Evolutionary conservation across 2,888 invertebrate genomes (phyloP), one percentile per base, ranked within the genome.

Genomic region (Anthrax anthrax): DNA sequence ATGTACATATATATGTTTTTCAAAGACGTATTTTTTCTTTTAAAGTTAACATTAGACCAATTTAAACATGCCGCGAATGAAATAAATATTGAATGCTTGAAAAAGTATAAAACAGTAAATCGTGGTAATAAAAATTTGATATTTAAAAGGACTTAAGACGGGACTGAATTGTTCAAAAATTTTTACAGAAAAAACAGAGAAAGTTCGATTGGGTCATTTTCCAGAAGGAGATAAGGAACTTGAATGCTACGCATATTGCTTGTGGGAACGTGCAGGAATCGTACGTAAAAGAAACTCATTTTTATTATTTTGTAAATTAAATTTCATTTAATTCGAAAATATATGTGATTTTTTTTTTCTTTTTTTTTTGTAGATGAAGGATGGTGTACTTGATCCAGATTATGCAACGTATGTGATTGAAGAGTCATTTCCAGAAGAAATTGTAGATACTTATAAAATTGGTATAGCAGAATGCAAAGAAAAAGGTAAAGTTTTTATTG

Each of bases 201-300:
- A 32, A 12, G 1, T 32, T 3, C 8, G 29, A 5, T 12, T 3
- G 9, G 12, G 12, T 12, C 8, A 12, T 9, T 32, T 32, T 12
- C 29, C 9, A 32, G 13, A 32, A 12, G 58, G 60, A 29, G 59
- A 59, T 32, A 61, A 60, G 53, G 61, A 62, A 46, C 47, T 62
- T 44, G 65, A 73, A 61, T 76, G 76, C 50, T 76, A 74, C 51
- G 63, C 72, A 44, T 66, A 67, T 50, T 76, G 76, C 51, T 47
- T 71, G 9, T 46, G 74, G 49, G 65, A 65, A 50, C 68, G 69
- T 66, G 70, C 72, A 60, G 74, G 75, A 61, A 56, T 70, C 54
- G 76, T 77, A 59, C 61, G 62, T 58, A 44, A 8, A 9, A 27
- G 2, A 5, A 27, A 27, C 9, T 27, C 9, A 8, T 23, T 6